These are phyloP conservation scores for Parotocinclus haroldoi DNA, from an alignment of 2,797 vertebrate genomes.

Conservation along the genomic window DNA sequence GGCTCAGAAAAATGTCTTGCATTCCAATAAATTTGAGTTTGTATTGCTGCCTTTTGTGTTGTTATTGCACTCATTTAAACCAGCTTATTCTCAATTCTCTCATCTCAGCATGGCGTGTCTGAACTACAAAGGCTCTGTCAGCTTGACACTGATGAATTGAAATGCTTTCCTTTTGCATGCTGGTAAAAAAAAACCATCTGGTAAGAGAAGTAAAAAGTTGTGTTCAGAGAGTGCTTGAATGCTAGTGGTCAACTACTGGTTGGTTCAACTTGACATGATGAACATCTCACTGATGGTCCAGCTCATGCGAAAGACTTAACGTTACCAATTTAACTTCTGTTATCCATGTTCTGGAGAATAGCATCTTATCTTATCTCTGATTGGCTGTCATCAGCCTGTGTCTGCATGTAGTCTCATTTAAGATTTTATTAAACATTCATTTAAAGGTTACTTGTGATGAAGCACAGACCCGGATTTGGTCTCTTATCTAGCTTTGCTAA, in stretches of 20 bases:
- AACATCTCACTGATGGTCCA: constrained; percentile 22
- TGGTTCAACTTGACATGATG: constrained; percentile 20
- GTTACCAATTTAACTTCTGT: constrained; percentile 28
- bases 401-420: too few relatives aligned
- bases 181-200: constrained; percentile 24
- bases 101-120: constrained; percentile 27
- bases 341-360: constrained; percentile 12
- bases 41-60: too few relatives aligned
- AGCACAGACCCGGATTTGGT: too few relatives aligned
- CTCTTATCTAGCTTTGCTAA: too few relatives aligned
- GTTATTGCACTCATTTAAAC: neutral
- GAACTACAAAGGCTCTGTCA: constrained; percentile 43
- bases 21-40: too few relatives aligned
- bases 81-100: constrained; percentile 33
- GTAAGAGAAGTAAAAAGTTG: neutral
- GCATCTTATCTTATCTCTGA: neutral
- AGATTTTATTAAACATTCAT: too few relatives aligned
- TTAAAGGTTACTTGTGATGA: too few relatives aligned
- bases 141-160: constrained; percentile 39
- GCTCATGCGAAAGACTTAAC: constrained; percentile 4
- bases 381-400: neutral
- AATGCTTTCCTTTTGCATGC: constrained; percentile 29
- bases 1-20: too few relatives aligned
- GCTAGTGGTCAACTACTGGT: constrained; percentile 14
- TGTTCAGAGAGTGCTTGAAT: neutral